Evolutionary conservation across 2,888 invertebrate genomes (phyloP).

Genomic region (Dasypogon diadema): DNA sequence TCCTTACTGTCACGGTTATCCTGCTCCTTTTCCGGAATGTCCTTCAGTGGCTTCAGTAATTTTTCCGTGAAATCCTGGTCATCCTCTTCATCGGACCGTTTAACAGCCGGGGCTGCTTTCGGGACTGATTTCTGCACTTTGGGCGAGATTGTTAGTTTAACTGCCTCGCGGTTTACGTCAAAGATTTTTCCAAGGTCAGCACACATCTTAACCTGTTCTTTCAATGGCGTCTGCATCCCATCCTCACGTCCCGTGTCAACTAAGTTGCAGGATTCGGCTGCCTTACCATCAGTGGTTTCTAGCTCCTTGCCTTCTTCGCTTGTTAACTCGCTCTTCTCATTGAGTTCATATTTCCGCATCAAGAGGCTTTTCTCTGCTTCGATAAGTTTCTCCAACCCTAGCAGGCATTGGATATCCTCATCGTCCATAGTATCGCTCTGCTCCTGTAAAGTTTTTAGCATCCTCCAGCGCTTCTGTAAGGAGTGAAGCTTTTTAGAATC

Average conservation of each 20-base stretch:
- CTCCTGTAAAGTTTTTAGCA: slow-evolving; percentile 48
- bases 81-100: slow-evolving; percentile 53
- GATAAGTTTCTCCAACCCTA: slow-evolving; percentile 52
- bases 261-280: neutral
- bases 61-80: slow-evolving; percentile 62
- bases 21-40: slow-evolving; percentile 59
- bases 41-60: slow-evolving; percentile 62
- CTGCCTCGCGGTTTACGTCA: slow-evolving; percentile 65
- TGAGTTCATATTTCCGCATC: slow-evolving; percentile 47
- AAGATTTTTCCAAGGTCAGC: slow-evolving; percentile 61
- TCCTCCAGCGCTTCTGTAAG: slow-evolving; percentile 48
- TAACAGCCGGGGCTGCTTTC: neutral
- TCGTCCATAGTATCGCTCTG: slow-evolving; percentile 53
- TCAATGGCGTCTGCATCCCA: neutral
- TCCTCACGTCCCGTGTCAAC: neutral
- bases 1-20: neutral
- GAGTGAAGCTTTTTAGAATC: slow-evolving; percentile 51
- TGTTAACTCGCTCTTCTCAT: neutral
- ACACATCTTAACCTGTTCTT: neutral
- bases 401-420: slow-evolving; percentile 52
- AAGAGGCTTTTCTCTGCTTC: slow-evolving; percentile 52
- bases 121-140: slow-evolving; percentile 62
- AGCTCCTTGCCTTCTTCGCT: neutral
- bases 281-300: neutral
- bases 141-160: slow-evolving; percentile 65